phyloP scores from a whole-genome alignment of 2,888 invertebrate species.

The Hirtodrosophila histrioides region DNA sequence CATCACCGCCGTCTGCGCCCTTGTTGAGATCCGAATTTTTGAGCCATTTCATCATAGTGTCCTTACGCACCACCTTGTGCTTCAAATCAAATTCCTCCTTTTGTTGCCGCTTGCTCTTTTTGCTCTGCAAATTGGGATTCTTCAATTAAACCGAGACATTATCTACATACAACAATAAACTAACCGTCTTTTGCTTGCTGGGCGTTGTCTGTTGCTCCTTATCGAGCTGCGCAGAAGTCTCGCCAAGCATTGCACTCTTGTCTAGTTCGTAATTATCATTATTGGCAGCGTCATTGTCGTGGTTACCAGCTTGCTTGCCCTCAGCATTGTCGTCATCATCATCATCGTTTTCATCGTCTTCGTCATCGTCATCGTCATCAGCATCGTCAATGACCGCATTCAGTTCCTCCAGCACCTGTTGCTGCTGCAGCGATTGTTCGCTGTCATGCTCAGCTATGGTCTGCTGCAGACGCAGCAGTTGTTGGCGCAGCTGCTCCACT shows the following conservation, averaged over 20 bases:
- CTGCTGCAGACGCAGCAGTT: conserved; percentile 75
- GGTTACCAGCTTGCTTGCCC: conserved; percentile 17
- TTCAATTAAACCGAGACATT: too few relatives aligned
- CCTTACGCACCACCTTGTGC: conserved; percentile 59
- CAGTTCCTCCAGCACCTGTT: conserved; percentile 75
- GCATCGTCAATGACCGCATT: conserved; percentile 69
- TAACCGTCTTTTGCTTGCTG: conserved; percentile 50
- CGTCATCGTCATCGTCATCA: conserved; percentile 66
- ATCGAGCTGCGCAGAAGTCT: neutral
- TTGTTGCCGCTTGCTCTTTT: conserved; percentile 49
- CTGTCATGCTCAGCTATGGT: conserved; percentile 69
- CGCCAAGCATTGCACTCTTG: neutral
- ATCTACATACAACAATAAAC: neutral
- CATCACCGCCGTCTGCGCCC: conserved; percentile 81
- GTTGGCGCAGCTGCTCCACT: conserved; percentile 78
- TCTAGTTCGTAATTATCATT: conserved; percentile 7
- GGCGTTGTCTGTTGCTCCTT: conserved; percentile 15
- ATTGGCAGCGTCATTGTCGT: conserved; percentile 10
- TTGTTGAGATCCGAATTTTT: conserved; percentile 83
- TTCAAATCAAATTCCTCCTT: conserved; percentile 41
- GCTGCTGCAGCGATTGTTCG: conserved; percentile 72
- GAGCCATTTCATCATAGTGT: conserved; percentile 82
- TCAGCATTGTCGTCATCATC: conserved; percentile 20
- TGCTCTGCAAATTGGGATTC: conserved; percentile 27
- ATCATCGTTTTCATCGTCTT: conserved; percentile 50